Evolutionary conservation across 53 echinoderm and acorn worm genomes (phyloP).

Genomic region (Echinarachnius parma): DNA sequence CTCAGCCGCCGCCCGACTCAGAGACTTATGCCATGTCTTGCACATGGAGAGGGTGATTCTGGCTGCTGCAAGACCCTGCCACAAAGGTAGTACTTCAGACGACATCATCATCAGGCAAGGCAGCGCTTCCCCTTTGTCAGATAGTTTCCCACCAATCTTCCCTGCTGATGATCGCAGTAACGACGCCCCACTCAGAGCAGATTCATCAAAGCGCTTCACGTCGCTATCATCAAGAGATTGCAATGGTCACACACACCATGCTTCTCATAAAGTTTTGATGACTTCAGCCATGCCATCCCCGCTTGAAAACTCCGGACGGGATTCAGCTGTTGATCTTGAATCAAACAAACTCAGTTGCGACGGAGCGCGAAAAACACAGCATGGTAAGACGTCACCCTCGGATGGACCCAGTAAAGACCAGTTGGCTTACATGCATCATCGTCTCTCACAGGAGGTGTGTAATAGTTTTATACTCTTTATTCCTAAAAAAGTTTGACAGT

Average conservation of each 20-base stretch:
- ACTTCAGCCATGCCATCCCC: no score
- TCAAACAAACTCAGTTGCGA: no score
- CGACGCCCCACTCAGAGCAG: no score
- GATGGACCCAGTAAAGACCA: conserved; percentile 84
- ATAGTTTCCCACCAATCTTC: no score
- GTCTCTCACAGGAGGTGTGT: conserved; percentile 70
- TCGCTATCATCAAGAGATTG: no score
- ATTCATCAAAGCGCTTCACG: no score
- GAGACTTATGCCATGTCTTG: conserved; percentile 15
- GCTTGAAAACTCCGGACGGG: no score
- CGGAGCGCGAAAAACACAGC: neutral
- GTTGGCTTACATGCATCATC: conserved; percentile 67
- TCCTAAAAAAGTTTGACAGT: no score
- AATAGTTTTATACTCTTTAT: no score
- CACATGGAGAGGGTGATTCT: conserved; percentile 54
- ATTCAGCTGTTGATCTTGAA: no score
- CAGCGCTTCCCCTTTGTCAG: neutral
- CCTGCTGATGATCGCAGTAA: no score
- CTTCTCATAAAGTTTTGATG: neutral
- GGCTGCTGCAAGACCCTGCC: conserved; percentile 47
- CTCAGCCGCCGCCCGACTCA: conserved; percentile 7
- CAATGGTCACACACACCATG: no score
- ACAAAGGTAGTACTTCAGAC: conserved; percentile 32
- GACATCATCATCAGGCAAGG: conserved; percentile 41
- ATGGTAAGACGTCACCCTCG: conserved; percentile 8